Evolutionary conservation across 37 sponge, comb jelly and placozoan genomes (phyloP).

Genomic region (Spongia lamella): DNA sequence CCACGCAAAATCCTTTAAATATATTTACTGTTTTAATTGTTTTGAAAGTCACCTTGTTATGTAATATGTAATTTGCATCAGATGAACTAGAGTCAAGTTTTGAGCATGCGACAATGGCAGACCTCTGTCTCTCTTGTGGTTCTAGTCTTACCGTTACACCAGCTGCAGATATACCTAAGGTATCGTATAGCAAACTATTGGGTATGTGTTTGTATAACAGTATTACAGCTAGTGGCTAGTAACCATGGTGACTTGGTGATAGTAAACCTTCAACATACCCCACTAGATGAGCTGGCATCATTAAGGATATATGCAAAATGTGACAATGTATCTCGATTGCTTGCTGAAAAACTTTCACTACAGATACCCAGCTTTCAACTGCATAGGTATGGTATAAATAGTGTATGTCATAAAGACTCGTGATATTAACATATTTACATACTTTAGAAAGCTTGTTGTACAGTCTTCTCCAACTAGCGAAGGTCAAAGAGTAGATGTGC

Average conservation of each 20-base stretch:
- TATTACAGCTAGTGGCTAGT: too few relatives aligned
- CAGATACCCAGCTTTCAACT: slow-evolving; percentile 62
- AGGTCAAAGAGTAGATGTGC: slow-evolving; percentile 25
- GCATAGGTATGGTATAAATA: too few relatives aligned
- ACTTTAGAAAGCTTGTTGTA: background rate
- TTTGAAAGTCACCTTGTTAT: too few relatives aligned
- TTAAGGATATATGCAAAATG: slow-evolving; percentile 72
- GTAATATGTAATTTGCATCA: background rate
- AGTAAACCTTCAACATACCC: slow-evolving; percentile 75
- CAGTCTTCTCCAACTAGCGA: too few relatives aligned
- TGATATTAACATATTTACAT: background rate
- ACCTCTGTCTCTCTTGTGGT: slow-evolving; percentile 46
- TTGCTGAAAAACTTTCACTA: slow-evolving; percentile 59
- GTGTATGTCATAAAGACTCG: too few relatives aligned
- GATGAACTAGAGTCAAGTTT: slow-evolving; percentile 20
- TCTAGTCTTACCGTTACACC: slow-evolving; percentile 72
- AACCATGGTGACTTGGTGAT: slow-evolving; percentile 48
- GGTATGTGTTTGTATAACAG: too few relatives aligned
- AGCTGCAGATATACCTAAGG: slow-evolving; percentile 55
- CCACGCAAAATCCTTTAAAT: too few relatives aligned
- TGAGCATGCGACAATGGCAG: slow-evolving; percentile 42
- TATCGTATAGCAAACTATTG: background rate
- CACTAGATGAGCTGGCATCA: slow-evolving; percentile 49
- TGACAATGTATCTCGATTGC: slow-evolving; percentile 57
- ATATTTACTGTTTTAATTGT: too few relatives aligned